Conservation (phyloP, 1,140 invertebrate genomes). For the Psilanteris sp. region DNA sequence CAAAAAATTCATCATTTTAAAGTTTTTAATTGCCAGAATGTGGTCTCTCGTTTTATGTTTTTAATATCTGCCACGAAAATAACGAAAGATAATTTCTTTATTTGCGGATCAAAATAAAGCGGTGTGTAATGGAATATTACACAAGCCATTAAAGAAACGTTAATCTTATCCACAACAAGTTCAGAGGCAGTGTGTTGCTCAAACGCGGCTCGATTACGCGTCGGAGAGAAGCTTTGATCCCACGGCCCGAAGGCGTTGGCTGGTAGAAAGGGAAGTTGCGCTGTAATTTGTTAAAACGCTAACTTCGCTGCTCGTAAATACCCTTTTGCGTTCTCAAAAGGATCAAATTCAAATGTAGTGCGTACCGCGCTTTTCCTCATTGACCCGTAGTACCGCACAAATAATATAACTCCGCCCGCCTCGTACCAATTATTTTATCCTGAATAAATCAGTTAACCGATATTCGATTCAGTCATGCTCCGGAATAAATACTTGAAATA, state of each 20-base stretch:
- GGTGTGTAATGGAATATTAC: constrained; percentile 78
- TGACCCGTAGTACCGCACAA: constrained; percentile 31
- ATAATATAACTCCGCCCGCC: constrained; percentile 23
- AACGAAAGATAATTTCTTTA: constrained; percentile 36
- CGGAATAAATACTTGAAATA: too few species aligned
- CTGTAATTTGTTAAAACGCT: constrained; percentile 77
- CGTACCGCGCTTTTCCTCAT: constrained; percentile 19
- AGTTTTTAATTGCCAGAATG: too few species aligned
- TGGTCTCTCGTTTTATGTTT: too few species aligned
- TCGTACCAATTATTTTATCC: constrained; percentile 33
- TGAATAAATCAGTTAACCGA: constrained; percentile 26
- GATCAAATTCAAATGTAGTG: constrained; percentile 54
- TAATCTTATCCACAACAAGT: constrained; percentile 80
- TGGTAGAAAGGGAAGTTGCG: constrained; percentile 39
- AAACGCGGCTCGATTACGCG: constrained; percentile 71
- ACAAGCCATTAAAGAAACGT: constrained; percentile 80
- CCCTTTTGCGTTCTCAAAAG: constrained; percentile 50
- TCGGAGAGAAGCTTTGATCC: constrained; percentile 70
- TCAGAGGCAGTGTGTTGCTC: constrained; percentile 68
- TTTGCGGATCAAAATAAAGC: constrained; percentile 42
- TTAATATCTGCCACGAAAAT: constrained; percentile 17
- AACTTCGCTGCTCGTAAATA: constrained; percentile 67
- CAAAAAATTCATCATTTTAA: too few species aligned
- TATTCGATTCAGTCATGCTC: too few species aligned
- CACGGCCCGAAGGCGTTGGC: constrained; percentile 55